Evolutionary conservation across 2,797 vertebrate genomes (phyloP), one percentile per base, ranked within the genome.

Genomic region (Podarcis lilfordi): DNA sequence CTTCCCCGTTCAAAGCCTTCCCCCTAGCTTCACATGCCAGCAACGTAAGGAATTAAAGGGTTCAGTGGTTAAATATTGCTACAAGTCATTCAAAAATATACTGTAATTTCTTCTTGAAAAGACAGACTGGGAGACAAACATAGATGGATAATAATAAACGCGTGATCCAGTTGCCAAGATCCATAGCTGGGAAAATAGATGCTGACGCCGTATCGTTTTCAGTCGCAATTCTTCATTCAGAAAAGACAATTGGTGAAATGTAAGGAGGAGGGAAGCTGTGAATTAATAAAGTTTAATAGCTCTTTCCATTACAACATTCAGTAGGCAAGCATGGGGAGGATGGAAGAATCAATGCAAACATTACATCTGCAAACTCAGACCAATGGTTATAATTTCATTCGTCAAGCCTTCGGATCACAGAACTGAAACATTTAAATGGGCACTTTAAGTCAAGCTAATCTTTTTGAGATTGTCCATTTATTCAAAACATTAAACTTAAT

Each of bases 1-100:
- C 90, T 93, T 93, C 68, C 2, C 0, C 35, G 32, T 88, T 87
- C 45, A 88, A 92, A 95, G 90, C 81, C 86, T 82, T 91, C 89
- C 78, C n/a, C 91, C 88, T 66, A 74, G 88, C 66, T 66, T 43
- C 89, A 68, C 88, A 94, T 95, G 89, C 93, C 89, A 88, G 89
- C 78, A 88, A 68, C 75, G 29, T 87, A 95, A 94, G 91, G 92
- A 96, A 96, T 96, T 95, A 96, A 96, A 95, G 83, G 91, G 89
- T 92, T 95, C 91, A 85, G 82, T 92, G 86, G 89, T 95, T 96
- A 97, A 96, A 95, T 94, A 96, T 92, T 93, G 72, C 86, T 93
- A 92, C 82, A 89, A 93, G 81, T 91, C 90, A 40, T 88, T 95
- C 0, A 92, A 94, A 96, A 94, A 88, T 87, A 94, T 92, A 93